These are phyloP conservation scores for Peromyscus nudipes DNA, from an alignment of 2,797 vertebrate genomes.

Conservation along the genomic window DNA sequence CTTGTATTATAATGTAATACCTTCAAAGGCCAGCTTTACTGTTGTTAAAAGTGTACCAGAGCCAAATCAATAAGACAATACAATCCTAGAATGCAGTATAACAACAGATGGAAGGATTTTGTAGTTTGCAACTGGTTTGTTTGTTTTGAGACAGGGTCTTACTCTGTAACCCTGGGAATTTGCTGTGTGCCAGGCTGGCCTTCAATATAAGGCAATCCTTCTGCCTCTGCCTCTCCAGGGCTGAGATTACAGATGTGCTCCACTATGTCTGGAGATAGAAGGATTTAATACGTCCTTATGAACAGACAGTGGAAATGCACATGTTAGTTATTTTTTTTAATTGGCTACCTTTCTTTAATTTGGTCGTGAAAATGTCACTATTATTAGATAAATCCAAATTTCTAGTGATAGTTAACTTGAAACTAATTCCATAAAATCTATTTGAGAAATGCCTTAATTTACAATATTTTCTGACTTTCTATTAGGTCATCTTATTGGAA, in stretches of 20 bases:
- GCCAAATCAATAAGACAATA: too few species aligned
- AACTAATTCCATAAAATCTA: not conserved
- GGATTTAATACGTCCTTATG: not conserved
- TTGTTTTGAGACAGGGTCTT: not conserved
- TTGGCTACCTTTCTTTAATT: not conserved
- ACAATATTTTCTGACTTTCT: not conserved
- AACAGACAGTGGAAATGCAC: not conserved
- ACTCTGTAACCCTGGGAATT: not conserved
- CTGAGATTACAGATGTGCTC: not conserved
- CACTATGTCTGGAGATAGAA: not conserved
- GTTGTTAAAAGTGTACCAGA: not conserved
- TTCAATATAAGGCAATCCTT: not conserved
- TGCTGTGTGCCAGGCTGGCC: not conserved
- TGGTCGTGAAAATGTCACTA: not conserved
- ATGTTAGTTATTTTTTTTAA: not conserved
- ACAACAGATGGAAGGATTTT: not conserved
- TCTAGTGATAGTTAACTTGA: not conserved
- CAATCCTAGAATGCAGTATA: not conserved
- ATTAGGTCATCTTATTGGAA: not conserved
- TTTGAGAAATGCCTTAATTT: not conserved
- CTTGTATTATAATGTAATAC: not conserved
- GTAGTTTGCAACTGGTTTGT: not conserved
- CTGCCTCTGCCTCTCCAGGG: not conserved
- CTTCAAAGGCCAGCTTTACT: not conserved
- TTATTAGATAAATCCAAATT: not conserved